Evolutionary conservation across 1,140 invertebrate genomes (phyloP), one percentile per base, ranked within the genome.

Genomic region (Drosophila nannoptera): DNA sequence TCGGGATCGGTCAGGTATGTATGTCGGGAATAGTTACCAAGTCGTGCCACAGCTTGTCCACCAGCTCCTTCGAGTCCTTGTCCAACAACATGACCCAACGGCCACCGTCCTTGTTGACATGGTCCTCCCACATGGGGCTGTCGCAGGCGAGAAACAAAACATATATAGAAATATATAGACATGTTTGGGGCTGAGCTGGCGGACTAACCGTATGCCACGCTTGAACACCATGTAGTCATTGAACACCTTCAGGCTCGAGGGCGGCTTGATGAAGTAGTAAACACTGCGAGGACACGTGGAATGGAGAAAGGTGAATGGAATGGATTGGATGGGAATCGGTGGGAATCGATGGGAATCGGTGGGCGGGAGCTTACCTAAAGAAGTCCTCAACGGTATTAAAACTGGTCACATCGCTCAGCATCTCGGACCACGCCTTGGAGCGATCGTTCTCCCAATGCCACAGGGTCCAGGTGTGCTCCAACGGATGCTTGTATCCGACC

Each of bases 351-450:
- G 4, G 22, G 22, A 22, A 22, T 22, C 3, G 22, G 3, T 22
- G 22, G 22, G 22, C 22, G 22, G 22, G 3, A 22, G 1, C 35
- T 65, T 5, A 88, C 87, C 87, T 89, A 97, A 98, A 99, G 89
- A 99, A 99, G 91, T 99, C 98, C 93, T 99, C 98, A 9, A 99
- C 97, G 22, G 97, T 99, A 87, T 97, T 94, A 91, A 99, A 99
- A 54, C 94, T 94, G 33, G 96, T 96, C 42, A 99, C 95, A 91
- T 98, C 94, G 83, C 96, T 94, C 60, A 98, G 93, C 91, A 97
- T 98, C 69, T 98, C 96, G 89, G 96, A 95, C 98, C 98, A 99
- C 65, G 92, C 78, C 88, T 96, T 96, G 63, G 91, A 93, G 78
- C 95, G 94, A 90, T 98, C 97, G 87, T 95, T 96, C 90, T 99